Conservation (phyloP, 1,140 invertebrate genomes). For the Teleogryllus occipitalis region DNA sequence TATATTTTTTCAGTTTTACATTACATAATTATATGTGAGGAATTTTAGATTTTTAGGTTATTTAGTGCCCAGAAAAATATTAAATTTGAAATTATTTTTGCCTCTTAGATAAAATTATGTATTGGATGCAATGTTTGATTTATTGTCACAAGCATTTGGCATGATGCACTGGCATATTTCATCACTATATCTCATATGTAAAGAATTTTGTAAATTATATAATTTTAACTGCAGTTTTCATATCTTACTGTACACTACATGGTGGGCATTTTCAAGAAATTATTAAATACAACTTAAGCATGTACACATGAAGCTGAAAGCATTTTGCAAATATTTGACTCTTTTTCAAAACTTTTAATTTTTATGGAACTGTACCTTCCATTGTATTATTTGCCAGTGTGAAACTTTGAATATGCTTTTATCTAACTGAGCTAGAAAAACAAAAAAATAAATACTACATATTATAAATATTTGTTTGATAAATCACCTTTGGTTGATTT, state of each 20-base stretch:
- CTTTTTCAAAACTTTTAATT: not conserved
- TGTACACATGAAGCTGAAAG: not conserved
- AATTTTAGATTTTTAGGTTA: too few species aligned
- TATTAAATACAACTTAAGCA: not conserved
- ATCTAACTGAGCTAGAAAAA: not conserved
- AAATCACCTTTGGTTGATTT: too few species aligned
- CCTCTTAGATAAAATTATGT: too few species aligned
- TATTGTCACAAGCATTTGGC: not conserved
- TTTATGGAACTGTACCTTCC: not conserved
- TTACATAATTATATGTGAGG: too few species aligned
- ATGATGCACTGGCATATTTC: not conserved
- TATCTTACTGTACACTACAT: not conserved
- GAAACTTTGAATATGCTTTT: not conserved
- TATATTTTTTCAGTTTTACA: too few species aligned
- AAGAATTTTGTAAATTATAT: not conserved
- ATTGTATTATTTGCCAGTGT: constrained; percentile 1
- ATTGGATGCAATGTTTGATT: not conserved
- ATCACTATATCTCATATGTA: too few species aligned
- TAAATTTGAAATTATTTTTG: too few species aligned
- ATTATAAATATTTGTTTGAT: too few species aligned
- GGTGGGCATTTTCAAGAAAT: too few species aligned
- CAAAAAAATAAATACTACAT: not conserved
- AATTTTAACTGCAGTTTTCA: not conserved
- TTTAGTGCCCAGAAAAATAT: too few species aligned
- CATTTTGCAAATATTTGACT: not conserved